These are phyloP conservation scores for Falco columbarius DNA, from an alignment of 2,797 vertebrate species.

Conservation along the genomic window DNA sequence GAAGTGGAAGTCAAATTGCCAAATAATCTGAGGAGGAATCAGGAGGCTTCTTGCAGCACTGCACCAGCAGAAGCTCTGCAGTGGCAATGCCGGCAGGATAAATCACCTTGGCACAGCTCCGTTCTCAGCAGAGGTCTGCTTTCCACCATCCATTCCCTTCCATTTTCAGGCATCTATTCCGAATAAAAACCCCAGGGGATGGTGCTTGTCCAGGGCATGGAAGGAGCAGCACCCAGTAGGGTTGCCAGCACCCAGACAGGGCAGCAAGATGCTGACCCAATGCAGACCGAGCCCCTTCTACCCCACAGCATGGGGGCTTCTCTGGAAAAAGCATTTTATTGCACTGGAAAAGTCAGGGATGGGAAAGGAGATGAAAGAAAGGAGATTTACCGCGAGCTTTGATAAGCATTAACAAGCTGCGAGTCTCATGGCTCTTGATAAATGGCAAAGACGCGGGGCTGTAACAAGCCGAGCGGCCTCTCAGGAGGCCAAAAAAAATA, in stretches of 20 bases:
- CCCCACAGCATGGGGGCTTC: not conserved
- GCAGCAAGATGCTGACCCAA: too few species aligned
- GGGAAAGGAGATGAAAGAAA: not conserved
- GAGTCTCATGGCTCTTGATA: not conserved
- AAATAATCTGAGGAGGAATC: not conserved
- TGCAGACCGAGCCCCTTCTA: fast-evolving
- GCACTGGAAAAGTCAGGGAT: not conserved
- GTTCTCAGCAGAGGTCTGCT: not conserved
- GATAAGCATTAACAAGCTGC: not conserved
- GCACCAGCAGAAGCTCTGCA: not conserved
- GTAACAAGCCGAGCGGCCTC: not conserved
- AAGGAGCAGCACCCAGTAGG: not conserved
- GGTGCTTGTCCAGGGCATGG: fast-evolving
- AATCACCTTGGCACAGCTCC: not conserved
- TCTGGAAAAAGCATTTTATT: not conserved
- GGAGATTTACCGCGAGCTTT: not conserved
- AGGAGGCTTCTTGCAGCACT: not conserved
- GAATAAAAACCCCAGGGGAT: fast-evolving
- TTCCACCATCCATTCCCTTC: too few species aligned
- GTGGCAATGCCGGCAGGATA: not conserved
- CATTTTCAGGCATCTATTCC: fast-evolving
- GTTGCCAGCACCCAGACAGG: not conserved
- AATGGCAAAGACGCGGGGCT: not conserved
- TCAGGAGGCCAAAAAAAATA: constrained; percentile 12
- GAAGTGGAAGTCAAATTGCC: not conserved